Evolutionary conservation across 2,797 vertebrate genomes (phyloP), one percentile per base, ranked within the genome.

Genomic region (Rallus crepitans): DNA sequence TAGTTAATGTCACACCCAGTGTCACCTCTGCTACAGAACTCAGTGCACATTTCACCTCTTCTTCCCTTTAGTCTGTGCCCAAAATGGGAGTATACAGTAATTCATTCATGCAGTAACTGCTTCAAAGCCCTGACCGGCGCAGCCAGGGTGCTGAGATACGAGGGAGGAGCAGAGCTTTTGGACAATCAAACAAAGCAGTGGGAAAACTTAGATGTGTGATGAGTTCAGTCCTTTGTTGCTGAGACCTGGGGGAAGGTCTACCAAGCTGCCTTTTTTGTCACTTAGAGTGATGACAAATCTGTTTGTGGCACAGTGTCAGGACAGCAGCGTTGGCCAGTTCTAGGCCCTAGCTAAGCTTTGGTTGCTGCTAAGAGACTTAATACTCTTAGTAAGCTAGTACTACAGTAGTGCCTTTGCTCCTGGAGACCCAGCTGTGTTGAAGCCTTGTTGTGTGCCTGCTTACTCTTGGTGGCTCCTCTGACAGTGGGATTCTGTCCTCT

Each of bases 401-500:
- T 24, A 6, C 15, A 61, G 60, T 68, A 39, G 55, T 90, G 47
- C 21, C 37, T 48, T 63, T 0, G 0, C n/a, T 82, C 30, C 31
- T 9, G n/a, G 65, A 55, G 64, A 55, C 30, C 33, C 27, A 37
- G 3, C 60, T 77, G 76, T 35, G 55, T 35, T 64, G 4, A 2
- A 27, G 21, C 47, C 47, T 21, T 11, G 68, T 2, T 12, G n/a
- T 70, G 73, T 94, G 89, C 72, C 87, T 78, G 88, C 78, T 76
- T 84, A 94, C 91, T 94, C 60, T 90, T 91, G 83, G 89, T 95
- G 95, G 89, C 93, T 97, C 53, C 63, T 97, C 33, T 93, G 75
- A 19, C 35, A 92, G 94, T 82, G 97, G 97, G 97, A 84, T 96
- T 96, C 94, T 88, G 92, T 83, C 11, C 23, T 85, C 73, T 96